These are phyloP conservation scores for Ptilorrhoa leucosticta DNA, from an alignment of 2,113 vertebrate species.

Conservation along the genomic window DNA sequence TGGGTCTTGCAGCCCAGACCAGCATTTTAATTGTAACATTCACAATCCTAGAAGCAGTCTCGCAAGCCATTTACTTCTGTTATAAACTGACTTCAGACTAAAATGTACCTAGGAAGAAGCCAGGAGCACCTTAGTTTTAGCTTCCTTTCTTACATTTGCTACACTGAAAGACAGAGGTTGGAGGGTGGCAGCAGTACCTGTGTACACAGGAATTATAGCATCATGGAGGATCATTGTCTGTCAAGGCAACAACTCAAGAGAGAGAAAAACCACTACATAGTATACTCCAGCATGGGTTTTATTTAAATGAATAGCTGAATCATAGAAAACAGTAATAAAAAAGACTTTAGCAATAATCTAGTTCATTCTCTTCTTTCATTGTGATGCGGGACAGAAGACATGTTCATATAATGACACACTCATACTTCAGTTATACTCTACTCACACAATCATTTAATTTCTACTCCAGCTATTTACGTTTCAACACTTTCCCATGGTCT, in stretches of 20 bases:
- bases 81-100: not conserved
- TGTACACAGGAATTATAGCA: not conserved
- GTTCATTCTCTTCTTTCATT: not conserved
- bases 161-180: not conserved
- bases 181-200: not conserved
- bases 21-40: not conserved
- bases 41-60: not conserved
- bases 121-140: not conserved
- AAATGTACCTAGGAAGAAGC: not conserved
- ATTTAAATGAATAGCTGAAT: not conserved
- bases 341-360: not conserved
- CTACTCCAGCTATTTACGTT: not conserved
- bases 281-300: not conserved
- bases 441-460: not conserved
- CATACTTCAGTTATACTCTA: not conserved
- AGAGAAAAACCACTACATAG: not conserved
- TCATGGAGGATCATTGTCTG: not conserved
- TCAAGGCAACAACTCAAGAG: not conserved
- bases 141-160: not conserved
- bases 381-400: not conserved
- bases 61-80: not conserved
- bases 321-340: not conserved
- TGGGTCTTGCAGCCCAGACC: not conserved
- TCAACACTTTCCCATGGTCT: not conserved
- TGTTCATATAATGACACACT: not conserved